Conservation (phyloP, 2,888 invertebrate genomes). For the Copidosoma aretas region DNA sequence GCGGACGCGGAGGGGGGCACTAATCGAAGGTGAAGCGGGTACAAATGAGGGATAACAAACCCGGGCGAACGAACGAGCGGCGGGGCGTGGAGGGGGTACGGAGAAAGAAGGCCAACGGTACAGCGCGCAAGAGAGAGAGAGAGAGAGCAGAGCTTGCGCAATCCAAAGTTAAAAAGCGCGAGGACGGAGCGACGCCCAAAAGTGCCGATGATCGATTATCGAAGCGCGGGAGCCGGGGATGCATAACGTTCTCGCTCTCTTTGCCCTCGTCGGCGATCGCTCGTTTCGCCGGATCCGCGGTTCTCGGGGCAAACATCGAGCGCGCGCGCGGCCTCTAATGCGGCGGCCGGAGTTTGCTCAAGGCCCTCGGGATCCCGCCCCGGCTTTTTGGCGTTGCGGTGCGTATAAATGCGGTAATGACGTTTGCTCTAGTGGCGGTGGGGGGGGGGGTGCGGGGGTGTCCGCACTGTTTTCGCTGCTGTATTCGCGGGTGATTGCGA, state of each 20-base stretch:
- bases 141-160: neutral
- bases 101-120: neutral
- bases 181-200: too few relatives aligned
- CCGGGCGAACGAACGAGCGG: slow-evolving; percentile 19
- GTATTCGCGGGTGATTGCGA: too few relatives aligned
- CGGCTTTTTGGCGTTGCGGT: too few relatives aligned
- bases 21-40: slow-evolving; percentile 36
- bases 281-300: slow-evolving; percentile 23
- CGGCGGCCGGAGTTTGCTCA: too few relatives aligned
- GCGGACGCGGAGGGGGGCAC: neutral
- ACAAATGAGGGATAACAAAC: slow-evolving; percentile 33
- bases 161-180: too few relatives aligned
- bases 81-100: neutral
- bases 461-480: too few relatives aligned
- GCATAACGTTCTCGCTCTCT: neutral
- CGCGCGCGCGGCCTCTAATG: neutral
- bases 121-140: slow-evolving; percentile 1
- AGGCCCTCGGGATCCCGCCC: too few relatives aligned
- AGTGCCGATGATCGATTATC: too few relatives aligned
- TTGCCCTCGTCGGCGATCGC: neutral
- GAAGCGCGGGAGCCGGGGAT: slow-evolving; percentile 7
- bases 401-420: too few relatives aligned
- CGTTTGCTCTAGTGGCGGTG: too few relatives aligned
- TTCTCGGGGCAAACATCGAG: too few relatives aligned
- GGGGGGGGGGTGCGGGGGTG: too few relatives aligned